phyloP scores from a whole-genome alignment of 2,888 invertebrate genomes.

The Calameuta filiformis region DNA sequence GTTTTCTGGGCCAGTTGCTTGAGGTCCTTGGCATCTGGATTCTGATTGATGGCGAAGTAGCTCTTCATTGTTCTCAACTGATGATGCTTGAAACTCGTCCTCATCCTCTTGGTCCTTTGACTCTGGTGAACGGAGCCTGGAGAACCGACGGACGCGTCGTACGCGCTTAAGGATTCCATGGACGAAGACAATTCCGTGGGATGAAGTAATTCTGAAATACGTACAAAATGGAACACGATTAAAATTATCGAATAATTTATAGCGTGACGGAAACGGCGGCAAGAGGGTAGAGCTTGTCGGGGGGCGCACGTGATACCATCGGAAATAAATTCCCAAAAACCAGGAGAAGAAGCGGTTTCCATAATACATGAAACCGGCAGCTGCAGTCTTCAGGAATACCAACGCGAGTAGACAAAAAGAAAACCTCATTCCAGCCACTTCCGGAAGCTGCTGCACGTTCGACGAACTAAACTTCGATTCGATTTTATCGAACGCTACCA shows the following conservation, averaged over 20 bases:
- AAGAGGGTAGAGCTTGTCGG: not conserved
- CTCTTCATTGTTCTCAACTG: constrained; percentile 99
- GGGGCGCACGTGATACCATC: not conserved
- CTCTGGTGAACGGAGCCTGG: constrained; percentile 75
- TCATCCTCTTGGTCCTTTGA: constrained; percentile 92
- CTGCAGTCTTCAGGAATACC: constrained; percentile 3
- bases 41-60: constrained; percentile 98
- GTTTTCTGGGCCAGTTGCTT: constrained; percentile 99
- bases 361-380: constrained; percentile 17
- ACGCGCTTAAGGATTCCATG: constrained; percentile 80
- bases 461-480: too few relatives aligned
- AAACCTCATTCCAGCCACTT: too few relatives aligned
- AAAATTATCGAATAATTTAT: too few relatives aligned
- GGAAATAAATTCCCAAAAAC: too few relatives aligned
- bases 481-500: too few relatives aligned
- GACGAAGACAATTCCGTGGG: constrained; percentile 80
- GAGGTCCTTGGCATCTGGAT: constrained; percentile 98
- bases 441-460: too few relatives aligned
- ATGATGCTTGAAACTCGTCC: constrained; percentile 99
- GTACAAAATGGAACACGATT: constrained; percentile 2
- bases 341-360: not conserved
- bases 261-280: too few relatives aligned
- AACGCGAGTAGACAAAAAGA: too few relatives aligned
- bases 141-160: constrained; percentile 79
- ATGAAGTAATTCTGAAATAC: constrained; percentile 76